Conservation (phyloP, 2,797 vertebrate genomes). For the Galagoides demidoff region DNA sequence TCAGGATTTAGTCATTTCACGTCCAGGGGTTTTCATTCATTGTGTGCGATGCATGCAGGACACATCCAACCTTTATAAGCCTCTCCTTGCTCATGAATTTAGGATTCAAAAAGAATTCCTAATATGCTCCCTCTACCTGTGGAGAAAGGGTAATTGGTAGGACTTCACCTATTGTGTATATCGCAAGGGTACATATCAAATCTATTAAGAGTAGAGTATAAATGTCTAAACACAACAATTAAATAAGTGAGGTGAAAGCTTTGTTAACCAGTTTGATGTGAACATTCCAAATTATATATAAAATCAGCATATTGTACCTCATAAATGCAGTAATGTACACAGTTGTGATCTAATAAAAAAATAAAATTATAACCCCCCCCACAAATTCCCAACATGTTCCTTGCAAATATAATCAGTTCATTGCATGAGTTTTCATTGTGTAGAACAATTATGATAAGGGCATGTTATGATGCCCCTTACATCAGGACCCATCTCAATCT, state of each 20-base stretch:
- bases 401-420: not conserved
- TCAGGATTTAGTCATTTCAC: not conserved
- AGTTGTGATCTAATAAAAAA: too few relatives aligned
- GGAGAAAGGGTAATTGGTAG: too few relatives aligned
- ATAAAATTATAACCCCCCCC: too few relatives aligned
- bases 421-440: not conserved
- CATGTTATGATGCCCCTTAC: not conserved
- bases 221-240: too few relatives aligned
- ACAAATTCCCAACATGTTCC: not conserved
- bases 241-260: too few relatives aligned
- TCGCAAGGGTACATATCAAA: too few relatives aligned
- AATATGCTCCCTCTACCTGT: not conserved
- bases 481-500: not conserved
- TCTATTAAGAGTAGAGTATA: too few relatives aligned
- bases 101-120: slow-evolving; percentile 1
- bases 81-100: not conserved
- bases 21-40: not conserved
- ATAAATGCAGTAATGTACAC: too few relatives aligned
- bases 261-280: too few relatives aligned
- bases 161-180: too few relatives aligned
- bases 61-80: not conserved
- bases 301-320: too few relatives aligned
- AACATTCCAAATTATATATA: too few relatives aligned
- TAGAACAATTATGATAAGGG: not conserved
- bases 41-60: not conserved